Conservation (phyloP, 2,888 invertebrate species). For the Hypolimnas misippus region DNA sequence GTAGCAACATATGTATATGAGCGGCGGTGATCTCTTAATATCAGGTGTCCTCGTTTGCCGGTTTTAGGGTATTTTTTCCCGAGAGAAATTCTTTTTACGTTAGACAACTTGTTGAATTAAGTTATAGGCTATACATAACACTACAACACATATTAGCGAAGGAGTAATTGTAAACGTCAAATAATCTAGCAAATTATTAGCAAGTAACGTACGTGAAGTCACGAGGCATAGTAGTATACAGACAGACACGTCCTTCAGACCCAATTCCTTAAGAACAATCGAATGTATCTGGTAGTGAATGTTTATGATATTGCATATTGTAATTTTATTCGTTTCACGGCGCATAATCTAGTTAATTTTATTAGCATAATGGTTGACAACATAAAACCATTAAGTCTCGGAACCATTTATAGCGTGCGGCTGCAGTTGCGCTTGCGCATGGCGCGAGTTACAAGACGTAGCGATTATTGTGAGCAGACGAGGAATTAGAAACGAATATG, state of each 20-base stretch:
- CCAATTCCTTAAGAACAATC: constrained; percentile 30
- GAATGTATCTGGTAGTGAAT: constrained; percentile 32
- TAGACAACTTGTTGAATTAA: too few relatives aligned
- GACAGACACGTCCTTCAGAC: constrained; percentile 25
- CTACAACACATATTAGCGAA: too few relatives aligned
- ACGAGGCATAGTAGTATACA: neutral
- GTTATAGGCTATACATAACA: too few relatives aligned
- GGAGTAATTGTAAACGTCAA: too few relatives aligned
- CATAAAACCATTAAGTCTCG: constrained; percentile 52
- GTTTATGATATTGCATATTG: constrained; percentile 43
- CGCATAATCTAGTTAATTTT: constrained; percentile 51
- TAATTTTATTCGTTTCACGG: constrained; percentile 48
- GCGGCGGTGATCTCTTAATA: too few relatives aligned
- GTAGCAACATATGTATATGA: too few relatives aligned
- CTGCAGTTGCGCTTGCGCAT: constrained; percentile 33
- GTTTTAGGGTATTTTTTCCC: too few relatives aligned
- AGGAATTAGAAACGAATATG: neutral
- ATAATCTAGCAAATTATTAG: too few relatives aligned
- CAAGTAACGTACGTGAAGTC: too few relatives aligned
- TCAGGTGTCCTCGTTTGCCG: too few relatives aligned
- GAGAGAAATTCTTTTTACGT: too few relatives aligned
- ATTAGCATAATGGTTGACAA: constrained; percentile 59
- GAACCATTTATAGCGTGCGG: constrained; percentile 40
- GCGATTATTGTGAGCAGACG: constrained; percentile 5
- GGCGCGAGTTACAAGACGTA: constrained; percentile 7